Base-by-base conservation (phyloP, 2,113 vertebrate genomes). In the Isichthys henryi region DNA sequence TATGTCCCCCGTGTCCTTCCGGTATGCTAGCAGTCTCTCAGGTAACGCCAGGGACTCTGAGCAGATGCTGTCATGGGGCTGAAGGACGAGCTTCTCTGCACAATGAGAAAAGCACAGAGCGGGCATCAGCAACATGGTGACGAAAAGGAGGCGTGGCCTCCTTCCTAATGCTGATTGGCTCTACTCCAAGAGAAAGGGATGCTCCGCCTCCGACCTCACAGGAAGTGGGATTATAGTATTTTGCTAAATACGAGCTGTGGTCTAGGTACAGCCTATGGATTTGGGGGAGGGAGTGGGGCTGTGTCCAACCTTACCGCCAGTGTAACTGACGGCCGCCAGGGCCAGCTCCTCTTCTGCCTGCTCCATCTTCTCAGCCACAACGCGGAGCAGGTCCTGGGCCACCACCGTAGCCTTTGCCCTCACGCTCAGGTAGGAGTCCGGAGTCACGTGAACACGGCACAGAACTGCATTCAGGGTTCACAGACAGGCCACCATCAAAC, bases 381-480 rank as follows among this genome's bases (percentile, higher is more conserved):
- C 95, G 92, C 96, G 96, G 92, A 99, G 93, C 91, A 99, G 95
- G 93, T 99, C 97, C 93, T 97, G 96, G 7, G 96, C 96, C 89
- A 95, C 94, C 21, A 94, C 94, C 0, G 96, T 96, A 11, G 94
- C 94, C 91, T 95, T 96, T 27, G 95, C 96, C 94, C 96, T 97
- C 93, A 98, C 94, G 0, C 98, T 99, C 90, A 99, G 94, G 52
- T 98, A 99, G 0, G 97, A 99, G 95, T 99, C 97, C 93, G 97
- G 96, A 0, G 96, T 97, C 91, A 99, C 92, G 66, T 99, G 97
- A 50, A 99, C 96, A 0, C 96, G 98, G 91, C 97, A 99, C 93
- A 98, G 95, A 91, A 97, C 98, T 99, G 95, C 86, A 90, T 77
- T 92, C 85, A 88, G 86, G 94, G 91, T 49, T n/a, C 21, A 85